phyloP scores from a whole-genome alignment of 2,113 vertebrate species.

The Hydrochoerus hydrochaeris region DNA sequence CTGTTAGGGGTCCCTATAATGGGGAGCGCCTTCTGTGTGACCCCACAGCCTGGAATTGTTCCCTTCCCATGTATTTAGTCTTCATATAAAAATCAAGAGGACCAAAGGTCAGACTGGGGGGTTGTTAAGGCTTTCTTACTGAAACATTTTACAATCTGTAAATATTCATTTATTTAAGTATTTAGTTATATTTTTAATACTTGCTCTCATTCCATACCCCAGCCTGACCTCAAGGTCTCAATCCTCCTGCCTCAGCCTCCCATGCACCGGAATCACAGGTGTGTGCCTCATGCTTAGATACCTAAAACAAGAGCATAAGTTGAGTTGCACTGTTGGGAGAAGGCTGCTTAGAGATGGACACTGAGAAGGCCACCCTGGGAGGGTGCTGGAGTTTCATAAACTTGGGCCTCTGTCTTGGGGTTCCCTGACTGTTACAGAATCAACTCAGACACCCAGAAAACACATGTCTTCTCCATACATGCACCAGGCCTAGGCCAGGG shows the following conservation, averaged over 20 bases:
- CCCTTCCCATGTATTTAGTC: background rate
- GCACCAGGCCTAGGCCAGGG: background rate
- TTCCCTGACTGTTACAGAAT: background rate
- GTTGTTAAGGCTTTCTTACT: background rate
- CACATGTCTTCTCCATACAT: background rate
- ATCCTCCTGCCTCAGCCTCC: background rate
- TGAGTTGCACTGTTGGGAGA: background rate
- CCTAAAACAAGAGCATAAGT: background rate
- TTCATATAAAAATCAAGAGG: constrained; percentile 6
- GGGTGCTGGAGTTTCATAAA: background rate
- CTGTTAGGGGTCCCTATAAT: background rate
- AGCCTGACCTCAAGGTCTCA: background rate
- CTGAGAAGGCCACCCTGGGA: background rate
- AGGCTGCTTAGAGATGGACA: background rate
- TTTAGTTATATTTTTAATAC: background rate
- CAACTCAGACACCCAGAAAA: background rate
- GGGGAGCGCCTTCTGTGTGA: background rate
- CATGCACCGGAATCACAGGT: background rate
- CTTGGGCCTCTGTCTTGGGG: background rate
- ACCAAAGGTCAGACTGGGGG: background rate
- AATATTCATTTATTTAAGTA: background rate
- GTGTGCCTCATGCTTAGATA: background rate
- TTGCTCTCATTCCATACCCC: background rate
- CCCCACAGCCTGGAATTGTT: background rate
- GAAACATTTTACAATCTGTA: background rate